Evolutionary conservation across 53 echinoderm and acorn worm genomes (phyloP), one percentile per base, ranked within the genome.

Genomic region (Apostichopus leukothele): DNA sequence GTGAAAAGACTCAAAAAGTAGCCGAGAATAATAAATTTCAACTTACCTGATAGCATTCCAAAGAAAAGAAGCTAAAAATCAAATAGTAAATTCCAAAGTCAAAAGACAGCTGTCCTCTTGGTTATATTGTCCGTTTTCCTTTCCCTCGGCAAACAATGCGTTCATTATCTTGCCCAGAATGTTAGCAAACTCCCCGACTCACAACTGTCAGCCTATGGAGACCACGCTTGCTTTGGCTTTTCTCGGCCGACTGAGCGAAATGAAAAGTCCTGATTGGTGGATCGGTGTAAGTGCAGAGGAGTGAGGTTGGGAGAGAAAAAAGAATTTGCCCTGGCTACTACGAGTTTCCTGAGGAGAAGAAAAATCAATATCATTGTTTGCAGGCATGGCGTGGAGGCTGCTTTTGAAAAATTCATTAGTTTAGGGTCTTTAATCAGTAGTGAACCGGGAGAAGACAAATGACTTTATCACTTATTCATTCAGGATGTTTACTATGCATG

Each of bases 401-500:
- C 71, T 80, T 39, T 53, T 80, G 57, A 80, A 80, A 80, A 55
- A 80, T 80, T 80, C 80, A 80, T 80, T 80, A 80, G 80, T 80
- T 55, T 57, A 80, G 80, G 57, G 80, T 19, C 53, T 80, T 55
- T 55, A 57, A 80, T 80, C 21, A 80, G 54, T 80, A 53, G 80
- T 53, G 57, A 80, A 57, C 80, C 57, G 8, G 80, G 14, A 20
- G 57, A 21, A 16, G 80, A 53, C 53, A 53, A 80, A 80, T 80
- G 14, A 80, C 80, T 80, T 80, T 53, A 53, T 80, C 80, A 80
- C 80, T 53, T 80, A 80, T 80, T 80, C 80, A 80, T 80, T 55
- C 80, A 55, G 22, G 57, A 57, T 80, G 54, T 80, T 80, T 80
- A 57, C 80, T n/a, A 53, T 53, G 23, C 53, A 80, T 57, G 57